These are phyloP conservation scores for Paraplagusia blochii DNA, from an alignment of 2,113 vertebrate species.

Conservation along the genomic window DNA sequence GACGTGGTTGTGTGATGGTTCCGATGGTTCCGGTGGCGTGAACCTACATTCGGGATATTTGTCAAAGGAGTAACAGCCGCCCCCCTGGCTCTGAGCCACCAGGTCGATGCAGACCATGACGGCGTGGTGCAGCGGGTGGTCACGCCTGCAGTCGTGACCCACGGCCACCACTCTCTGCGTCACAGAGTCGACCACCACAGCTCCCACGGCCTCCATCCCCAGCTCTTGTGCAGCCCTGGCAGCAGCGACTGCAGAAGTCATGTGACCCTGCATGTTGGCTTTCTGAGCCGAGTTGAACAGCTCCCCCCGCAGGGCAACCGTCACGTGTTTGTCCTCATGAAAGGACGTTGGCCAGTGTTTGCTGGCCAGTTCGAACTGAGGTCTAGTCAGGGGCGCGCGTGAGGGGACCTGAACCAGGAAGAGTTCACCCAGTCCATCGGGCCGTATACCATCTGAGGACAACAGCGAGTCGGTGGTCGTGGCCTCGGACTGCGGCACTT, in stretches of 20 bases:
- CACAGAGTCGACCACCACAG: slow-evolving; percentile 75
- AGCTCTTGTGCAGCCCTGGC: slow-evolving; percentile 55
- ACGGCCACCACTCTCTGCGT: slow-evolving; percentile 72
- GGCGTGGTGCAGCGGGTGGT: slow-evolving; percentile 79
- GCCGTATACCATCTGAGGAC: slow-evolving; percentile 35
- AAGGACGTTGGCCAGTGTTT: slow-evolving; percentile 84
- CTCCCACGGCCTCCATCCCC: slow-evolving; percentile 78
- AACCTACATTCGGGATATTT: slow-evolving; percentile 67
- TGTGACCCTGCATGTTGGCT: slow-evolving; percentile 73
- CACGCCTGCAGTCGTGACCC: slow-evolving; percentile 74
- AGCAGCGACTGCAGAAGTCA: slow-evolving; percentile 74
- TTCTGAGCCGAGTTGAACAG: slow-evolving; percentile 74
- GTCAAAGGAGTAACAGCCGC: slow-evolving; percentile 70
- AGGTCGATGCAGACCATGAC: slow-evolving; percentile 87
- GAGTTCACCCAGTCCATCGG: slow-evolving; percentile 74
- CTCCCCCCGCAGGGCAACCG: slow-evolving; percentile 69
- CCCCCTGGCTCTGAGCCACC: slow-evolving; percentile 81
- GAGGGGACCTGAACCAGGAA: slow-evolving; percentile 79
- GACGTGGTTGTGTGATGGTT: accelerated
- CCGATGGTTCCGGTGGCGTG: neutral
- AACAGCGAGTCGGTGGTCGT: slow-evolving; percentile 64
- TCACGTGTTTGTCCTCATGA: slow-evolving; percentile 81
- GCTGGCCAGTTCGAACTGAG: slow-evolving; percentile 81
- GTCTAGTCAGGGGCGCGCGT: slow-evolving; percentile 76
- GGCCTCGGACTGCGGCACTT: slow-evolving; percentile 13